Evolutionary conservation across 2,113 vertebrate genomes (phyloP).

Genomic region (Bucco capensis): DNA sequence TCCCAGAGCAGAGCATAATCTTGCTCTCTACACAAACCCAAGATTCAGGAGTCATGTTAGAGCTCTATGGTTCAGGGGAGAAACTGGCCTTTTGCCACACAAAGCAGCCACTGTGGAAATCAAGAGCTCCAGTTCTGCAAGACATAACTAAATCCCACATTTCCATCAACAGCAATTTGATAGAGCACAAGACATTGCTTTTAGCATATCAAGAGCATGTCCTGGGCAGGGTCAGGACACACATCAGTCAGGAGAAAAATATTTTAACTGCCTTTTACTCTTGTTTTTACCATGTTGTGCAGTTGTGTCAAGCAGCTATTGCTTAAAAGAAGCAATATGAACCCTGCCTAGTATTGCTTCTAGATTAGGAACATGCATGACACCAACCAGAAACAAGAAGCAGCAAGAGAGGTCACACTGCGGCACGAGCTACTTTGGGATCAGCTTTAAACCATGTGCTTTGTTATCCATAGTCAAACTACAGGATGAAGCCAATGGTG

Average conservation of each 20-base stretch:
- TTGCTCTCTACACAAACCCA: background rate
- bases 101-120: background rate
- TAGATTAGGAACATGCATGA: rapidly evolving
- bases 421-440: background rate
- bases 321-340: background rate
- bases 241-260: background rate
- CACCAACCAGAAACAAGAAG: background rate
- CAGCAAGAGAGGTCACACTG: background rate
- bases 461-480: background rate
- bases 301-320: background rate
- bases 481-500: background rate
- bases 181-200: background rate
- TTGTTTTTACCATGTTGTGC: background rate
- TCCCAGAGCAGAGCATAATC: background rate
- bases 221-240: background rate
- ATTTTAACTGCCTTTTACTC: background rate
- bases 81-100: background rate
- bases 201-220: background rate
- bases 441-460: background rate
- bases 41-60: background rate
- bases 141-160: background rate
- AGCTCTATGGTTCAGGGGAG: background rate
- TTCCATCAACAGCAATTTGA: background rate
- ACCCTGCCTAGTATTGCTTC: background rate
- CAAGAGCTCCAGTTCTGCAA: background rate